Conservation (phyloP, 2,888 invertebrate species). For the Gastrophysa polygoni region DNA sequence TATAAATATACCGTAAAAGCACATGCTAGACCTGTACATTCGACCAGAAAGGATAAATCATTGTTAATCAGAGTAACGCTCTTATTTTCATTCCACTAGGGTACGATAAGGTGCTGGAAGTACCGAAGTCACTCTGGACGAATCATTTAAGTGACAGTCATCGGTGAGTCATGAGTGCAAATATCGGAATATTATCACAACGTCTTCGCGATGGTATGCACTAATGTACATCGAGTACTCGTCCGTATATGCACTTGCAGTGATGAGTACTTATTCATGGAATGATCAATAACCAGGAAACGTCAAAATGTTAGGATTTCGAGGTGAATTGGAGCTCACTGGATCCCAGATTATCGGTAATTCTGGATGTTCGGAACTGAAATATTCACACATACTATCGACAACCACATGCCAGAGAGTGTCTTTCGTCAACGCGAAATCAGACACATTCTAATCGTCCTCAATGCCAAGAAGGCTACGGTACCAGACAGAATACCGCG, state of each 20-base stretch:
- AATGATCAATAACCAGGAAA: background rate
- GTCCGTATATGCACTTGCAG: background rate
- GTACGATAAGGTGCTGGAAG: background rate
- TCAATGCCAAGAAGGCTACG: too few species aligned
- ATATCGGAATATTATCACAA: conserved; percentile 16
- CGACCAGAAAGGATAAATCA: background rate
- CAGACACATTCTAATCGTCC: too few species aligned
- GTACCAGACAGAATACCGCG: too few species aligned
- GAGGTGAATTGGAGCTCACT: too few species aligned
- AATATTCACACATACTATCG: too few species aligned
- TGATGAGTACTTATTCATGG: background rate
- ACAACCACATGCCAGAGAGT: too few species aligned
- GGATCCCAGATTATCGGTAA: too few species aligned
- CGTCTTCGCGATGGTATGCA: conserved; percentile 13
- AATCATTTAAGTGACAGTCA: conserved; percentile 17
- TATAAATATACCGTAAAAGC: background rate
- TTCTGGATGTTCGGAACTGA: too few species aligned
- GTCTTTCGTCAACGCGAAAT: too few species aligned
- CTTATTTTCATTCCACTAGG: background rate
- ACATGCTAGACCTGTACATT: background rate
- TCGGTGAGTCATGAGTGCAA: conserved; percentile 16
- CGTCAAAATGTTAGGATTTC: background rate
- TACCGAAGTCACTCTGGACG: conserved; percentile 7
- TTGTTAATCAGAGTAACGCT: background rate
- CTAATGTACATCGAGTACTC: background rate